These are phyloP conservation scores for Rhadina sibilatrix DNA, from an alignment of 2,113 vertebrate species.

Conservation along the genomic window DNA sequence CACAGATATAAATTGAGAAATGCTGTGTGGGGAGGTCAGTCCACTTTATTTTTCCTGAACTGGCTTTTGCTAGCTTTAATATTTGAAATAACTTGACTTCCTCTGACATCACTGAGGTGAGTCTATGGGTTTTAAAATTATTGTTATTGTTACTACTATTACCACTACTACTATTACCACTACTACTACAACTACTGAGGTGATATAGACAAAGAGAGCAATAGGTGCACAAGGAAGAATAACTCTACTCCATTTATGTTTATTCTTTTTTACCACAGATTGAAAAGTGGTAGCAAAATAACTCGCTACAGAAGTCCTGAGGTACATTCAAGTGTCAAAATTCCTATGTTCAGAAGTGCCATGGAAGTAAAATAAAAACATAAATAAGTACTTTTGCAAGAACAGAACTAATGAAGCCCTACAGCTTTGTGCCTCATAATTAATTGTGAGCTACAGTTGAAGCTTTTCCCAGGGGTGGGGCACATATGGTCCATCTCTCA, in stretches of 20 bases:
- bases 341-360: neutral
- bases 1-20: neutral
- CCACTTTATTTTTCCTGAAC: neutral
- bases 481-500: constrained; percentile 51
- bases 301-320: neutral
- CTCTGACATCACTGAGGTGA: neutral
- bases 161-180: neutral
- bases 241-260: neutral
- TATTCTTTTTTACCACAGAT: neutral
- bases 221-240: neutral
- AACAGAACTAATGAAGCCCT: constrained; percentile 19
- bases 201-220: neutral
- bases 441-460: constrained; percentile 40
- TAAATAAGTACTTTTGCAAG: constrained; percentile 14
- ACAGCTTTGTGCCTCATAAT: constrained; percentile 30
- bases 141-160: neutral
- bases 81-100: neutral
- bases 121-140: neutral
- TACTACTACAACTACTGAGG: neutral
- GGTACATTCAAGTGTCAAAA: neutral
- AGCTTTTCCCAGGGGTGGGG: constrained; percentile 32
- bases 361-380: neutral
- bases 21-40: neutral
- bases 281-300: neutral
- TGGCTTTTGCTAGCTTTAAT: neutral